phyloP scores from a whole-genome alignment of 2,888 invertebrate genomes.

The Sarcophaga caerulescens region DNA sequence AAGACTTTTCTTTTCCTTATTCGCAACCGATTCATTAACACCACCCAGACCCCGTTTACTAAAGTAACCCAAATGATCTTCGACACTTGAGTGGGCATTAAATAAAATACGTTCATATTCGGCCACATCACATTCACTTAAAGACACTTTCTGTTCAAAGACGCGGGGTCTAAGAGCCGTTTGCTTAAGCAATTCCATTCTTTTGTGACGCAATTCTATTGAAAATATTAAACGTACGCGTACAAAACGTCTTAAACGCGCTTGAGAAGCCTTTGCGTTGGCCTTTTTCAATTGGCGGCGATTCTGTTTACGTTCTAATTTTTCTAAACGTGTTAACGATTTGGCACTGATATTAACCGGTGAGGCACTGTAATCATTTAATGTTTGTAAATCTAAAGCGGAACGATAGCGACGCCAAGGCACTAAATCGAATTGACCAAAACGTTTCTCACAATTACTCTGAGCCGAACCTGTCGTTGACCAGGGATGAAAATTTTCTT shows the following conservation, averaged over 20 bases:
- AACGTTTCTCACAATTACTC: slow-evolving; percentile 71
- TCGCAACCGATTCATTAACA: not conserved
- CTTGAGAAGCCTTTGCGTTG: slow-evolving; percentile 70
- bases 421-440: slow-evolving; percentile 79
- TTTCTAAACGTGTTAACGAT: slow-evolving; percentile 74
- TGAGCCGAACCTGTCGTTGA: slow-evolving; percentile 67
- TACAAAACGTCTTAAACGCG: slow-evolving; percentile 82
- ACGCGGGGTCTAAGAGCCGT: slow-evolving; percentile 76
- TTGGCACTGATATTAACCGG: slow-evolving; percentile 66
- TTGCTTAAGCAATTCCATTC: slow-evolving; percentile 78
- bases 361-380: slow-evolving; percentile 73
- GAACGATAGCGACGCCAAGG: slow-evolving; percentile 79
- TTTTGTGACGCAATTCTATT: slow-evolving; percentile 83
- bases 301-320: slow-evolving; percentile 78
- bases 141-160: slow-evolving; percentile 75
- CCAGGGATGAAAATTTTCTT: slow-evolving; percentile 80
- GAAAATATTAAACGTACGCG: slow-evolving; percentile 86
- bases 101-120: slow-evolving; percentile 76
- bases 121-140: slow-evolving; percentile 74
- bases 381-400: slow-evolving; percentile 74
- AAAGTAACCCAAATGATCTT: slow-evolving; percentile 79
- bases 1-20: not conserved
- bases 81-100: slow-evolving; percentile 75
- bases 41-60: slow-evolving; percentile 70
- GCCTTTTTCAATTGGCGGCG: slow-evolving; percentile 79